Base-by-base conservation (phyloP, 2,888 invertebrate genomes). In the Epistrophe eligans region DNA sequence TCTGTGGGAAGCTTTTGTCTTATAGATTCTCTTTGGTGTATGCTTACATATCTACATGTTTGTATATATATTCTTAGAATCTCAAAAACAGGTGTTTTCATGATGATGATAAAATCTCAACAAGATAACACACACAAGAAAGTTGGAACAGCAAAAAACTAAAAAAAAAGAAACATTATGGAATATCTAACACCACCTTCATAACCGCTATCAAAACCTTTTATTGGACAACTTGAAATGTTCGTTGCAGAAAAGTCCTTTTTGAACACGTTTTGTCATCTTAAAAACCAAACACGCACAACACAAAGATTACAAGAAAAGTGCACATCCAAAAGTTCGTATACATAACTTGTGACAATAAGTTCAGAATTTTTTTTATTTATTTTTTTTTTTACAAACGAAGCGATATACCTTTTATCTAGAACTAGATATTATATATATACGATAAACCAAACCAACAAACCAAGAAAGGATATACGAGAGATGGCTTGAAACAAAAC, bases 1-100 rank as follows among this genome's bases (percentile, higher is more conserved):
- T 24, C 24, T 28, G 4, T 60, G 45, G 11, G 55, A 57, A 76
- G 79, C 76, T 72, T 84, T 77, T 85, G 77, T 77, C 85, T 87
- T 82, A n/a, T n/a, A 74, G 73, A 50, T 40, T 70, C 74, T 71
- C 64, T 45, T 48, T 52, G 35, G 67, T n/a, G 48, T 48, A 71
- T 52, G 13, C 35, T 24, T 40, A 62, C n/a, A 24, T 24, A 24
- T 24, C 24, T 24, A 24, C n/a, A n/a, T n/a, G n/a, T n/a, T n/a
- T n/a, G n/a, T 24, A 24, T 3, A 24, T 2, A 24, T 24, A 3
- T 24, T 24, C 24, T 24, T 48, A 9, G 52, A 58, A 79, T 76
- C 67, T 87, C 87, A 87, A 81, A 87, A 87, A 82, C 87, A 87
- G 87, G 87, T 87, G 87, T 79, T 87, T 76, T 70, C 72, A 60